Percentiles rank a stretch among this genome's conserved stretches.
Evolutionary conservation across 2,888 invertebrate species (phyloP).

Genomic region (Protonemura montana): DNA sequence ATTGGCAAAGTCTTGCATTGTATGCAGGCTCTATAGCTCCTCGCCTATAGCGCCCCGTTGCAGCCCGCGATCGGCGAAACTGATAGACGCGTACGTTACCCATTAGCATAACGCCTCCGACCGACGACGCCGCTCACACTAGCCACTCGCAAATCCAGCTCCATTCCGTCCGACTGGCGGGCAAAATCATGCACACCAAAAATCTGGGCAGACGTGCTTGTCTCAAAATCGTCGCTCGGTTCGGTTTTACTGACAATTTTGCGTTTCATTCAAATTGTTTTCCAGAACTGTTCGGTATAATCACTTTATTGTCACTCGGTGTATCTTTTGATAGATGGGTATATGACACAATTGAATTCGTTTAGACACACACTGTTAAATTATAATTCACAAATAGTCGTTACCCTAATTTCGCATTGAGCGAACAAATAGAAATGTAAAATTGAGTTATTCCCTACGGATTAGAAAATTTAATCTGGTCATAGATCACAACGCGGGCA

Average conservation of each 20-base stretch:
- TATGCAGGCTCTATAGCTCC: no score
- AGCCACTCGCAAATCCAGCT: no score
- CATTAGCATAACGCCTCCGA: constrained; percentile 34
- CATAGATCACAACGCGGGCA: constrained; percentile 25
- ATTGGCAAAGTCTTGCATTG: constrained; percentile 1
- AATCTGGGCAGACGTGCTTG: no score
- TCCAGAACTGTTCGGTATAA: no score
- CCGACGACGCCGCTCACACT: no score
- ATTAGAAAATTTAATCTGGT: constrained; percentile 20
- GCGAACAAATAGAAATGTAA: background rate
- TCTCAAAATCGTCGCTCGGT: no score
- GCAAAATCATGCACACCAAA: no score
- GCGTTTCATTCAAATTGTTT: no score
- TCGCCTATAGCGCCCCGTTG: background rate
- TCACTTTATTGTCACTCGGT: no score
- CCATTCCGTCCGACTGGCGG: no score
- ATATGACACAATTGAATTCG: background rate
- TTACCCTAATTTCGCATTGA: background rate
- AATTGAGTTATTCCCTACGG: background rate
- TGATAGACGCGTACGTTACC: background rate
- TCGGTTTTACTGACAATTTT: no score
- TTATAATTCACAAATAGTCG: background rate
- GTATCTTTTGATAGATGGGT: no score
- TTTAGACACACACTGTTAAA: background rate
- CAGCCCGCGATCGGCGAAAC: background rate